Base-by-base conservation (phyloP, 1,140 invertebrate species). In the Platyscapa corneri region DNA sequence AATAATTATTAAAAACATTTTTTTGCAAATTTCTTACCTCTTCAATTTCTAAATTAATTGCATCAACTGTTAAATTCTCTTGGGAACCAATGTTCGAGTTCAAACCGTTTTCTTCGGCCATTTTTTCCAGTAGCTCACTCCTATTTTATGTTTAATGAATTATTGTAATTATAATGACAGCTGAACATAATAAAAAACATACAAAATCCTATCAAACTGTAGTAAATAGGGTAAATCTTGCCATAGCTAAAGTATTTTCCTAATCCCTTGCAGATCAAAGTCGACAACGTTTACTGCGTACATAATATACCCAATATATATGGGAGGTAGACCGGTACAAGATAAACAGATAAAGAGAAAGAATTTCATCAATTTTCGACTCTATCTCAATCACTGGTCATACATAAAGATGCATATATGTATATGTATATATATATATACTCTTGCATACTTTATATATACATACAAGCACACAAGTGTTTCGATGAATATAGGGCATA, bases 11-110 rank as follows among this genome's bases (percentile, higher is more conserved):
- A 74, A 74, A 39, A 39, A 27, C 42, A 37, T 20, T 74, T 74
- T 42, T 34, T 37, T 27, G 6, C 0, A 49, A 27, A 56, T n/a
- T 77, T 46, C 42, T 53, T 93, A 96, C 95, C 92, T 96, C 95
- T 90, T 96, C 95, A 72, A 96, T 94, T 90, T 96, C 95, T 84
- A 96, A 92, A 89, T 95, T 95, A 85, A 94, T 90, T 14, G 93
- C 90, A 77, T 94, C 94, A 64, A 91, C 89, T 84, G 94, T 92
- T 82, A 96, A 91, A 90, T 95, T 96, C 89, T 95, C 95, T 67
- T 95, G 95, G 84, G 95, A 96, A 86, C 95, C 95, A 70, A 95
- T 93, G 91, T 96, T 95, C 39, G 95, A 96, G 89, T 95, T 95
- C 88, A 95, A 92, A 83, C 91, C 92, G 90, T 93, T 93, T 85